Evolutionary conservation across 2,113 vertebrate species (phyloP).

Genomic region (Pluvialis apricaria): DNA sequence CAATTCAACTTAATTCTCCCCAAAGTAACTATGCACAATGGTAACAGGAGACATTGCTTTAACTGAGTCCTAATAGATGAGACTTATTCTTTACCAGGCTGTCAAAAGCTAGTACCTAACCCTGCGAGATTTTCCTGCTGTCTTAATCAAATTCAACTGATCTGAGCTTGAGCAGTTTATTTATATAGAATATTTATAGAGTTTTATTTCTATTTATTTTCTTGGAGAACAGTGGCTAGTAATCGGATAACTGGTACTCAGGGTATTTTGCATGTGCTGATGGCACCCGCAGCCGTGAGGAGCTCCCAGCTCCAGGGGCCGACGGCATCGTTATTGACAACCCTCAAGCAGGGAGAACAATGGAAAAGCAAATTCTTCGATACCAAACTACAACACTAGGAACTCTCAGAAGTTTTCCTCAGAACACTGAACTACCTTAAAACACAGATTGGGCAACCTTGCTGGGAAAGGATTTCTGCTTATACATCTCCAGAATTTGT

Average conservation of each 20-base stretch:
- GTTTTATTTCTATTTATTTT: not conserved
- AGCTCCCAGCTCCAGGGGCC: rapidly evolving
- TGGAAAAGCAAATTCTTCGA: not conserved
- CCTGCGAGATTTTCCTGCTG: not conserved
- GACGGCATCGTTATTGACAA: rapidly evolving
- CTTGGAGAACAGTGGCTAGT: not conserved
- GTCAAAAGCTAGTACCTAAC: not conserved
- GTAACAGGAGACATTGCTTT: not conserved
- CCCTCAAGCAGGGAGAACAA: not conserved
- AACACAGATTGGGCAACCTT: not conserved
- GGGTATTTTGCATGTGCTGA: not conserved
- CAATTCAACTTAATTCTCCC: not conserved
- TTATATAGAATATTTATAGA: not conserved
- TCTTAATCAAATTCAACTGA: not conserved
- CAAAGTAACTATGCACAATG: not conserved
- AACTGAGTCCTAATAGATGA: not conserved
- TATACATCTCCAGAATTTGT: not conserved
- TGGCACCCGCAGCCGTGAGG: rapidly evolving
- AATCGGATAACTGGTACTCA: no score
- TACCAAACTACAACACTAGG: not conserved
- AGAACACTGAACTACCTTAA: not conserved
- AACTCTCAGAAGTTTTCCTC: not conserved
- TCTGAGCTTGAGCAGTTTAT: not conserved
- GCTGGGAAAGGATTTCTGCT: not conserved
- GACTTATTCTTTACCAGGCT: not conserved